These are phyloP conservation scores for Sebastes cheni DNA, from an alignment of 2,797 vertebrate genomes.

Conservation along the genomic window DNA sequence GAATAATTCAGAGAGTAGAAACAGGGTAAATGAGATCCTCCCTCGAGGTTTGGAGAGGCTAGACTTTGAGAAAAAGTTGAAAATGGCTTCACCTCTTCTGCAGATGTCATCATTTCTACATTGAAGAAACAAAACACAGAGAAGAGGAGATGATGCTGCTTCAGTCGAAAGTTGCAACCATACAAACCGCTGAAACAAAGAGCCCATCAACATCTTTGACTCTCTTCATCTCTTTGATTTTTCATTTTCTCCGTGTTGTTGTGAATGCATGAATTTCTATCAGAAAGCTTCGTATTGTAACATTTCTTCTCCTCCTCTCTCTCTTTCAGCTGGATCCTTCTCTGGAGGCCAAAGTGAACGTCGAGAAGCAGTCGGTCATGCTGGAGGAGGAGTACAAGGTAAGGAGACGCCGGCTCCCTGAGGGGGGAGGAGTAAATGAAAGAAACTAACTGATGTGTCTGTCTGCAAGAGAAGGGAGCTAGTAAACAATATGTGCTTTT, in stretches of 20 bases:
- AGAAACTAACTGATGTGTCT: not conserved
- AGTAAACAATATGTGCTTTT: not conserved
- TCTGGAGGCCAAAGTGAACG: conserved; percentile 86
- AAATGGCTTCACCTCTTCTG: conserved; percentile 5
- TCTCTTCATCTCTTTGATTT: not conserved
- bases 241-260: not conserved
- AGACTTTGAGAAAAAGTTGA: not conserved
- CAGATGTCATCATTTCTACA: conserved; percentile 39
- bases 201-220: not conserved
- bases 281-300: not conserved
- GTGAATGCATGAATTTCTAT: not conserved
- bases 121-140: conserved; percentile 3
- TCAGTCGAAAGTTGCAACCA: not conserved
- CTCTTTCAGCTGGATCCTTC: conserved; percentile 89
- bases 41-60: not conserved
- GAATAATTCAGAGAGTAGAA: conserved; percentile 17
- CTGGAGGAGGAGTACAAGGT: conserved; percentile 95
- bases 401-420: conserved; percentile 1
- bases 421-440: not conserved
- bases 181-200: not conserved
- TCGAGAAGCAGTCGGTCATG: conserved; percentile 76
- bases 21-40: not conserved
- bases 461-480: not conserved
- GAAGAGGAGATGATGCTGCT: not conserved
- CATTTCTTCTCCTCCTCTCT: not conserved